phyloP scores from a whole-genome alignment of 2,888 invertebrate species.

The Eumerus sabulonum region DNA sequence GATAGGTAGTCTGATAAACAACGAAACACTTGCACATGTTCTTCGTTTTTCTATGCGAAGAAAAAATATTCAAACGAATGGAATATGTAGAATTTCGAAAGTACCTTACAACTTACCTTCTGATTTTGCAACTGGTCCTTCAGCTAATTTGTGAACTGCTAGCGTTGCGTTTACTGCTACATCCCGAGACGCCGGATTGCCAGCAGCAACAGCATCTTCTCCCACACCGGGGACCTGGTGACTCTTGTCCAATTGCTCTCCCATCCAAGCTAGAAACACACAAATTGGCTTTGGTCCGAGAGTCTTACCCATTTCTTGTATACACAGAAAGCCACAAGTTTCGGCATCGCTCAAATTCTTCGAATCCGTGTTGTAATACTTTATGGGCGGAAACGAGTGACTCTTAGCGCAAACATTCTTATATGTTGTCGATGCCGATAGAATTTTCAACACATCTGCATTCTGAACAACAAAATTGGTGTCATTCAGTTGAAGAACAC shows the following conservation, averaged over 20 bases:
- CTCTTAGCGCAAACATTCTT: slow-evolving; percentile 19
- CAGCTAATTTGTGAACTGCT: neutral
- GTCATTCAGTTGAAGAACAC: slow-evolving; percentile 33
- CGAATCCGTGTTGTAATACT: neutral
- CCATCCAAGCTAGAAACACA: slow-evolving; percentile 44
- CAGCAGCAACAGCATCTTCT: neutral
- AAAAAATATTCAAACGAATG: too few species aligned
- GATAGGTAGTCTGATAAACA: too few species aligned
- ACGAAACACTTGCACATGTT: too few species aligned
- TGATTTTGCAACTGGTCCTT: neutral
- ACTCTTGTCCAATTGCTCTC: slow-evolving; percentile 8
- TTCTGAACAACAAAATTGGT: slow-evolving; percentile 13
- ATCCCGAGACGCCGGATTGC: too few species aligned
- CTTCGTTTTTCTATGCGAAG: too few species aligned
- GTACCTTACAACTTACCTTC: slow-evolving; percentile 8
- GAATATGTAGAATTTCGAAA: too few species aligned
- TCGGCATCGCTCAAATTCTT: slow-evolving; percentile 1
- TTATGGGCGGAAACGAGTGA: slow-evolving; percentile 24
- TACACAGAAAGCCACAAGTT: slow-evolving; percentile 20
- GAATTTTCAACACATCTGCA: slow-evolving; percentile 9
- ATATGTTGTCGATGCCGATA: neutral
- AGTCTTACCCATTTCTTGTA: neutral
- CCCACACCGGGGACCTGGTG: neutral
- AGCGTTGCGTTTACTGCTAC: neutral
- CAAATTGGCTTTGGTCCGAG: slow-evolving; percentile 31